phyloP scores from a whole-genome alignment of 2,113 vertebrate genomes.

The Seriola aureovittata region DNA sequence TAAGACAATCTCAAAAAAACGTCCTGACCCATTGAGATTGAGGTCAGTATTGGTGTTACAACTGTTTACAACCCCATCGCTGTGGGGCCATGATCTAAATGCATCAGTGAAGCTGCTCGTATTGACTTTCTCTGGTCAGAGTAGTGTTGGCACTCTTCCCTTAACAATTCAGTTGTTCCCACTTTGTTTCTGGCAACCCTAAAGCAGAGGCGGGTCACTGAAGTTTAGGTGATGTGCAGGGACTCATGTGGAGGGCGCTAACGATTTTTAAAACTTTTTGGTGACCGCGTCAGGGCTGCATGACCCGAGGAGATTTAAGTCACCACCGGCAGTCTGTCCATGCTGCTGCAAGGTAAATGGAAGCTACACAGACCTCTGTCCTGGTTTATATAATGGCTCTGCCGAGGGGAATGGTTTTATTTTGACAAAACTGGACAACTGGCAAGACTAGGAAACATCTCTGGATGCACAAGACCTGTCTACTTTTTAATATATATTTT shows the following conservation, averaged over 20 bases:
- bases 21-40: background rate
- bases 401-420: conserved; percentile 42
- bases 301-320: conserved; percentile 72
- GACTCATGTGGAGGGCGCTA: conserved; percentile 54
- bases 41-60: conserved; percentile 18
- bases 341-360: conserved; percentile 80
- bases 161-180: conserved; percentile 34
- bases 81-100: conserved; percentile 53
- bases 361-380: conserved; percentile 69
- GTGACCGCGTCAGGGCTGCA: conserved; percentile 55
- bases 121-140: conserved; percentile 60
- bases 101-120: conserved; percentile 41
- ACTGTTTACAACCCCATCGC: background rate
- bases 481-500: background rate
- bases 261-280: conserved; percentile 71
- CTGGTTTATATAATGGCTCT: conserved; percentile 47
- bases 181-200: conserved; percentile 46
- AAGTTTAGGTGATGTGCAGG: conserved; percentile 65
- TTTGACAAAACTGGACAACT: conserved; percentile 10
- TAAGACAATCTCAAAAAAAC: background rate
- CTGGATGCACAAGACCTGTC: background rate
- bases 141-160: conserved; percentile 45
- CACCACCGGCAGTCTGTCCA: conserved; percentile 76
- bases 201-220: conserved; percentile 51
- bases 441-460: background rate